Conservation (phyloP, 2,888 invertebrate species). For the Cheilosia scutellata region DNA sequence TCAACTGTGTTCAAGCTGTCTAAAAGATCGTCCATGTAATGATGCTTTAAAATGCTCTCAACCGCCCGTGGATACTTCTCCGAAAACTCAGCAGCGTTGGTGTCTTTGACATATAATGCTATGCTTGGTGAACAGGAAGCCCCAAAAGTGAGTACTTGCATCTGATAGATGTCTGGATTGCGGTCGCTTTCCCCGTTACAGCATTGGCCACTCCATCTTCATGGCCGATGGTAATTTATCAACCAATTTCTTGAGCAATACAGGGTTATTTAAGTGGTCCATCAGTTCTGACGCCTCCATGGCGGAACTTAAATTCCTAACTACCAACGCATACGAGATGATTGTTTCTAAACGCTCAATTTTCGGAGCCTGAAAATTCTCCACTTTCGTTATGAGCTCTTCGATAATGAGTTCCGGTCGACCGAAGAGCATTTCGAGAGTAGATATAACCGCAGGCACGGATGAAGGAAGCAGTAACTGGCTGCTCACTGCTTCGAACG, state of each 20-base stretch:
- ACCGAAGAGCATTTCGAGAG: slow-evolving; percentile 63
- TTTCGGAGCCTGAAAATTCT: slow-evolving; percentile 35
- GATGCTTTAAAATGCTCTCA: background rate
- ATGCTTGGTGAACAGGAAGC: slow-evolving; percentile 8
- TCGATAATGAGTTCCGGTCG: slow-evolving; percentile 55
- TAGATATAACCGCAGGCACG: slow-evolving; percentile 52
- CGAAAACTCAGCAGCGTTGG: background rate
- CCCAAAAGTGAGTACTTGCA: slow-evolving; percentile 8
- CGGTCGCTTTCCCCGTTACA: slow-evolving; percentile 54
- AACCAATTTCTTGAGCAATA: slow-evolving; percentile 62
- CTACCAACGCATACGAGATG: slow-evolving; percentile 46
- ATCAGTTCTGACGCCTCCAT: slow-evolving; percentile 50
- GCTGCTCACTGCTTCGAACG: slow-evolving; percentile 48
- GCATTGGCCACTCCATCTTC: slow-evolving; percentile 65
- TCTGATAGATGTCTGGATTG: slow-evolving; percentile 46
- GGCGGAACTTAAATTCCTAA: slow-evolving; percentile 53
- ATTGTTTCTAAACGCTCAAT: slow-evolving; percentile 50
- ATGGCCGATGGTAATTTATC: slow-evolving; percentile 59
- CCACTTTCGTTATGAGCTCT: slow-evolving; percentile 34
- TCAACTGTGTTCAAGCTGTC: slow-evolving; percentile 8
- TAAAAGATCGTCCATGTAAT: slow-evolving; percentile 12
- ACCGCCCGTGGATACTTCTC: slow-evolving; percentile 9
- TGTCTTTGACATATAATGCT: slow-evolving; percentile 2
- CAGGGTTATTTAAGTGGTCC: slow-evolving; percentile 51
- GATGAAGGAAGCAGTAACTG: slow-evolving; percentile 44